These are phyloP conservation scores for Ptilonorhynchus violaceus DNA, from an alignment of 2,113 vertebrate species.

Conservation along the genomic window DNA sequence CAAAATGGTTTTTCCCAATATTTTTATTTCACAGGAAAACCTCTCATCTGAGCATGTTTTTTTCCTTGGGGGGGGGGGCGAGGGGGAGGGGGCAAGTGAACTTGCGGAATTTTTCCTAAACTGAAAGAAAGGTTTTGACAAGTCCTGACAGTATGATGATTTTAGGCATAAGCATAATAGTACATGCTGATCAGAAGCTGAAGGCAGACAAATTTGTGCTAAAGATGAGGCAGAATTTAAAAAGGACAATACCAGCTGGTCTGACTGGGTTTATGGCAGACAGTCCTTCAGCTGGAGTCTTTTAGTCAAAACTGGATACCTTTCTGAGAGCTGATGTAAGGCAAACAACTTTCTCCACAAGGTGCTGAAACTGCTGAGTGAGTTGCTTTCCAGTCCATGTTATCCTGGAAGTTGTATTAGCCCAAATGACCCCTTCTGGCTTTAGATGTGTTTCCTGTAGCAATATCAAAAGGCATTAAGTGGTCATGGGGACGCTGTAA, in stretches of 20 bases:
- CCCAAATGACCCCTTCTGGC: background rate
- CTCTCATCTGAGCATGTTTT: background rate
- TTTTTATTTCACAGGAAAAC: background rate
- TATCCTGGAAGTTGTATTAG: constrained; percentile 19
- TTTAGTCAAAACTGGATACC: background rate
- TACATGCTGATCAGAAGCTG: background rate
- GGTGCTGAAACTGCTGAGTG: background rate
- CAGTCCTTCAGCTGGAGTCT: background rate
- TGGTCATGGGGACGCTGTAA: background rate
- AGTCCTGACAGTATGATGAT: constrained; percentile 31
- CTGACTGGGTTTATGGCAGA: constrained; percentile 1
- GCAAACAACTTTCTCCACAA: background rate
- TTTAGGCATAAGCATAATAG: constrained; percentile 38
- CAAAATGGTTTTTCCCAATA: background rate
- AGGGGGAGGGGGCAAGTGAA: no score
- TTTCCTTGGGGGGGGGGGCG: background rate
- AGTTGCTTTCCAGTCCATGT: background rate
- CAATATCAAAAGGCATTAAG: constrained; percentile 12
- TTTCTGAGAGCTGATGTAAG: background rate
- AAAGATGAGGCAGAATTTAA: background rate
- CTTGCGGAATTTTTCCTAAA: background rate
- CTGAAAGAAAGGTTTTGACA: constrained; percentile 40
- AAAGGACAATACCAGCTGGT: background rate
- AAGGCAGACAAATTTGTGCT: background rate
- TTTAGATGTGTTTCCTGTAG: background rate